Evolutionary conservation across 2,888 invertebrate species (phyloP).

Genomic region (Lysandra coridon): DNA sequence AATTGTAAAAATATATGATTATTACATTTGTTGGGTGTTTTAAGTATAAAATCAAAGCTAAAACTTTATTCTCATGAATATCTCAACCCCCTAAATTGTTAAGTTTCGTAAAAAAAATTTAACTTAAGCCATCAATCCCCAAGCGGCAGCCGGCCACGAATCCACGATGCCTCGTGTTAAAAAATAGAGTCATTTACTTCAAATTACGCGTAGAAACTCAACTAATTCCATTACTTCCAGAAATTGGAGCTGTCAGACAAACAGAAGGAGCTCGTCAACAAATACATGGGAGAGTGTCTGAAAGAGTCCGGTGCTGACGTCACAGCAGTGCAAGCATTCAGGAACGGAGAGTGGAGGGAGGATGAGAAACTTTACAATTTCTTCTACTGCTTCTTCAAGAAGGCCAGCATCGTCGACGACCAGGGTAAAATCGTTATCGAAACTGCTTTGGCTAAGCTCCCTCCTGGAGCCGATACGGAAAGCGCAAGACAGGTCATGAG

Average conservation of each 20-base stretch:
- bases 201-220: not conserved
- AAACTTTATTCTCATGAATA: too few relatives aligned
- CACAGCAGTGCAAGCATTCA: not conserved
- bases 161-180: too few relatives aligned
- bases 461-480: not conserved
- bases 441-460: not conserved
- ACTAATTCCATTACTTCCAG: not conserved
- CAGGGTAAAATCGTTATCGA: slow-evolving; percentile 2
- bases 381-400: slow-evolving; percentile 28
- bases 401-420: slow-evolving; percentile 5
- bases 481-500: not conserved
- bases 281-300: not conserved
- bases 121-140: too few relatives aligned
- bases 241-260: not conserved
- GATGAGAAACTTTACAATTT: not conserved
- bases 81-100: too few relatives aligned
- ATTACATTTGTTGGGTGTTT: too few relatives aligned
- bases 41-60: too few relatives aligned
- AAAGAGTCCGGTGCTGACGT: not conserved
- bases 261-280: not conserved
- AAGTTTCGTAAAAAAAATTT: too few relatives aligned
- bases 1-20: too few relatives aligned
- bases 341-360: not conserved
- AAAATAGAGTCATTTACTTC: not conserved
- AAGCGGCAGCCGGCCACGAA: too few relatives aligned